Percentiles rank a stretch among this genome's conserved stretches.
phyloP scores from a whole-genome alignment of 2,113 vertebrate species.

The Plecotus auritus region DNA sequence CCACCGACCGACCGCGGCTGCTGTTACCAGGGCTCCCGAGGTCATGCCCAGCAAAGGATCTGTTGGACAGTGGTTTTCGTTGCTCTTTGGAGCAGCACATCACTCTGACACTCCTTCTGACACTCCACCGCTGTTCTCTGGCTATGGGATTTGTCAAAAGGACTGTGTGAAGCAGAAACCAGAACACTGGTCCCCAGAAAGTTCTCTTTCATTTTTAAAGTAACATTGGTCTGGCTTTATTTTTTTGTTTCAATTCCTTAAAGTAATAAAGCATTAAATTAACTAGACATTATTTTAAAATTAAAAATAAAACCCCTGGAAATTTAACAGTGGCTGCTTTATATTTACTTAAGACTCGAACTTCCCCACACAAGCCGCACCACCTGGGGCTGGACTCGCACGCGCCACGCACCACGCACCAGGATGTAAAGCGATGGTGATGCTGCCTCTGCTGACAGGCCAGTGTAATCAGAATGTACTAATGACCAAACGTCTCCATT shows the following conservation, averaged over 20 bases:
- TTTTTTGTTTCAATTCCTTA: background rate
- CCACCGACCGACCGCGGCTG: background rate
- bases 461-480: background rate
- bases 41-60: background rate
- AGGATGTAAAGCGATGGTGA: background rate
- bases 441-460: background rate
- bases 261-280: slow-evolving; percentile 9
- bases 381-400: background rate
- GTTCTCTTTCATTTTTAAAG: background rate
- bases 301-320: background rate
- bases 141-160: background rate
- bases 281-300: slow-evolving; percentile 22
- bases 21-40: background rate
- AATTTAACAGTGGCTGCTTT: background rate
- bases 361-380: background rate
- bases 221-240: background rate
- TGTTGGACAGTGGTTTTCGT: background rate
- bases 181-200: background rate
- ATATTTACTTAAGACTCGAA: background rate
- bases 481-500: background rate
- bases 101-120: background rate
- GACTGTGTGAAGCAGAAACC: background rate
- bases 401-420: background rate
- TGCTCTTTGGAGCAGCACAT: background rate
- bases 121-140: background rate